Conservation (phyloP, 2,888 invertebrate species). For the Actias luna region DNA sequence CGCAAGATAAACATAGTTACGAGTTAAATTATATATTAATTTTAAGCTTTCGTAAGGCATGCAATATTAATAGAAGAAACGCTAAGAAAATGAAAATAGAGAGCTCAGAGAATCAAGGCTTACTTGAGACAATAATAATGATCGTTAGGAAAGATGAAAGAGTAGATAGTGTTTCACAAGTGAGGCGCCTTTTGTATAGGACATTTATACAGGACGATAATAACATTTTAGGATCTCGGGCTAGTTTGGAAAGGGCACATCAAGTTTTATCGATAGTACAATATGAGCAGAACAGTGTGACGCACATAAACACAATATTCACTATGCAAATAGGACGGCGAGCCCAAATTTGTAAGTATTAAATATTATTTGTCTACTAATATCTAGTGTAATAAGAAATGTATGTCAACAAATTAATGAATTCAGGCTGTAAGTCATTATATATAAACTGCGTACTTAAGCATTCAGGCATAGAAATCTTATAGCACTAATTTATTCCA, state of each 20-base stretch:
- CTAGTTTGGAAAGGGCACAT: slow-evolving; percentile 72
- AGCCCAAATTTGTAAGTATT: slow-evolving; percentile 44
- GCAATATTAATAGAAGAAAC: slow-evolving; percentile 9
- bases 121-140: slow-evolving; percentile 33
- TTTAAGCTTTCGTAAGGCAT: slow-evolving; percentile 1
- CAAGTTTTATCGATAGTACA: slow-evolving; percentile 68
- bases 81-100: slow-evolving; percentile 12
- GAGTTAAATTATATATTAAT: background rate
- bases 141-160: slow-evolving; percentile 36
- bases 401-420: slow-evolving; percentile 39
- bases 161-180: slow-evolving; percentile 73
- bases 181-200: slow-evolving; percentile 76
- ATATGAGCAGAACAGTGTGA: slow-evolving; percentile 78
- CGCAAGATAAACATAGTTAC: slow-evolving; percentile 6
- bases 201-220: slow-evolving; percentile 52
- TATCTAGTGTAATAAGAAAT: slow-evolving; percentile 41
- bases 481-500: background rate
- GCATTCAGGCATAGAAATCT: too few relatives aligned
- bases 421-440: background rate
- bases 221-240: slow-evolving; percentile 57
- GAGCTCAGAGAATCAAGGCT: slow-evolving; percentile 19
- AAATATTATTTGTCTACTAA: slow-evolving; percentile 23
- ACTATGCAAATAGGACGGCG: slow-evolving; percentile 70
- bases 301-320: slow-evolving; percentile 79
- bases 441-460: too few relatives aligned